Evolutionary conservation across 2,797 vertebrate genomes (phyloP).

Genomic region (Champsocephalus esox): DNA sequence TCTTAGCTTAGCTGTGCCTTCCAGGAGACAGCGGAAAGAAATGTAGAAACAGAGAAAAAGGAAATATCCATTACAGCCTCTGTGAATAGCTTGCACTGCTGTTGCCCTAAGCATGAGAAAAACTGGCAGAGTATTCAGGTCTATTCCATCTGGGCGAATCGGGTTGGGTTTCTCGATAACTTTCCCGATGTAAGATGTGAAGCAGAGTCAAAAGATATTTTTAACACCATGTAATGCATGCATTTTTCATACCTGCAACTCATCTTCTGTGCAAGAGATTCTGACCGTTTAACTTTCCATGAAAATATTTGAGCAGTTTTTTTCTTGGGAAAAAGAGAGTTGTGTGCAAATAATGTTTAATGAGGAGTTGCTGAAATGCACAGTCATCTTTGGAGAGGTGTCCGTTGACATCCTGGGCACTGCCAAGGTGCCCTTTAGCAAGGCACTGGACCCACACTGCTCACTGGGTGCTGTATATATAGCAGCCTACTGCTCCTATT

Average conservation of each 20-base stretch:
- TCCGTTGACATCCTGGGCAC: too few relatives aligned
- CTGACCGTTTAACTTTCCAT: constrained; percentile 29
- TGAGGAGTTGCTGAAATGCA: too few relatives aligned
- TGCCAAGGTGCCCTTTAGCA: too few relatives aligned
- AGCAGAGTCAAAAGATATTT: constrained; percentile 38
- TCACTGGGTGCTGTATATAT: too few relatives aligned
- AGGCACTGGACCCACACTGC: too few relatives aligned
- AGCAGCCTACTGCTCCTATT: too few relatives aligned
- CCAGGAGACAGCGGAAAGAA: constrained; percentile 38
- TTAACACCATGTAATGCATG: constrained; percentile 39
- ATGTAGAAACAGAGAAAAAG: constrained; percentile 23
- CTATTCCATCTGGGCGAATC: constrained; percentile 31
- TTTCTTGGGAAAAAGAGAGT: constrained; percentile 27
- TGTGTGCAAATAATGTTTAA: too few relatives aligned
- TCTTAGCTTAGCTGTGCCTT: constrained; percentile 36
- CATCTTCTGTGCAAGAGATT: constrained; percentile 42
- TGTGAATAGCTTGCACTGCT: constrained; percentile 30
- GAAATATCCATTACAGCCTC: constrained; percentile 48
- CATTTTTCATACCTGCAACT: constrained; percentile 60
- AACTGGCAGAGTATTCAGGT: not conserved
- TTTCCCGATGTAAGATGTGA: constrained; percentile 21
- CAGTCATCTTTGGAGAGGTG: too few relatives aligned
- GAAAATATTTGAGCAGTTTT: constrained; percentile 23
- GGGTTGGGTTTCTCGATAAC: constrained; percentile 36
- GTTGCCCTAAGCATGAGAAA: constrained; percentile 30